Evolutionary conservation across 2,888 invertebrate species (phyloP).

Genomic region (Spicauda simplicius): DNA sequence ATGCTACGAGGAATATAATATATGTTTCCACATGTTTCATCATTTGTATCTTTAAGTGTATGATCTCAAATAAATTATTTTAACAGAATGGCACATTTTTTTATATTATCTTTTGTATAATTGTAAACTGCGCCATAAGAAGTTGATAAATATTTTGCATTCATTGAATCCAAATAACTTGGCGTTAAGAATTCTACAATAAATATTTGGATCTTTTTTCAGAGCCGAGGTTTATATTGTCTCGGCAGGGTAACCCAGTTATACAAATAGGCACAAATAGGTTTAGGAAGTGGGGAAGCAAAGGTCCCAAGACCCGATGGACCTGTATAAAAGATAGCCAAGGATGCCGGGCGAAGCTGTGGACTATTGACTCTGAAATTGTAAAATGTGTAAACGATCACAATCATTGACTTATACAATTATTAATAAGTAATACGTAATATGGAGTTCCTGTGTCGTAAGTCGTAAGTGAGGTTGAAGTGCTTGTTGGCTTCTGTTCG

Average conservation of each 20-base stretch:
- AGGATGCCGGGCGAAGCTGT: constrained; percentile 43
- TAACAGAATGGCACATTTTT: no score
- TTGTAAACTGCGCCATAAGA: no score
- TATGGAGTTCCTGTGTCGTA: background rate
- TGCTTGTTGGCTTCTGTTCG: no score
- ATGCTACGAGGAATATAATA: no score
- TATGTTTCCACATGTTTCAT: no score
- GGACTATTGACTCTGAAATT: constrained; percentile 42
- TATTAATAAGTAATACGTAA: background rate
- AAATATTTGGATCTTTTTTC: constrained; percentile 22
- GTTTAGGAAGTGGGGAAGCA: constrained; percentile 49
- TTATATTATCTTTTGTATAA: no score
- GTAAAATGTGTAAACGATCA: constrained; percentile 40
- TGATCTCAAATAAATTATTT: no score
- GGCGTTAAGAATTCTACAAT: no score
- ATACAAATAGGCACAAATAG: constrained; percentile 52
- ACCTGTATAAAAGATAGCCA: constrained; percentile 43
- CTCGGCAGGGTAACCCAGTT: constrained; percentile 52
- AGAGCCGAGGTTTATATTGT: constrained; percentile 49
- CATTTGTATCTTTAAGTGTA: no score
- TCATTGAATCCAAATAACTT: no score
- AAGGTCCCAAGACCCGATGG: constrained; percentile 48
- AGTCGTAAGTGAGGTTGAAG: background rate
- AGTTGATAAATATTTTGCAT: no score
- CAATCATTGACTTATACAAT: constrained; percentile 31